Evolutionary conservation across 2,113 vertebrate genomes (phyloP), one percentile per base, ranked within the genome.

Genomic region (Romanogobio albipinnatus): DNA sequence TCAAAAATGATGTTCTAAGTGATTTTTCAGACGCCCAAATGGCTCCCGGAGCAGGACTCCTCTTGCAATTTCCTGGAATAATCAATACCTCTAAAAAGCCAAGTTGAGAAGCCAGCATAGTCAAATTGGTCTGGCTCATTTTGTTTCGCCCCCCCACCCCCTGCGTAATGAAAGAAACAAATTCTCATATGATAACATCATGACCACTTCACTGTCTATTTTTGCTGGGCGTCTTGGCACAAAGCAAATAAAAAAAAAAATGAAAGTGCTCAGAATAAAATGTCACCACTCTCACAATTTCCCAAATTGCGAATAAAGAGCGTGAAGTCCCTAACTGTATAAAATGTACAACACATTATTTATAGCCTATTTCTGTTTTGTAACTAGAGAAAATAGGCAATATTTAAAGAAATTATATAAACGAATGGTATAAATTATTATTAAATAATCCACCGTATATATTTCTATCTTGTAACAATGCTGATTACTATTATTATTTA

Each of bases 11-110:
- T 91, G 92, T 91, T 91, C 93, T 94, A 95, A 95, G 93, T 95
- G 95, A 95, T 96, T 94, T 93, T 91, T 95, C 93, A 95, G 94
- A 95, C 90, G 88, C 90, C 92, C 93, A 95, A 95, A 96, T 95
- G 94, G 94, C 94, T 95, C 95, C 94, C 93, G 76, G 92, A 94
- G 91, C 92, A 93, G 91, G 91, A 93, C 89, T 92, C 90, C 88
- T 87, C 88, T 91, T 89, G 91, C 92, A 93, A 94, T 96, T 96
- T 96, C 95, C 93, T 94, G 92, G 87, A 89, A 91, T 92, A 94
- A 96, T 96, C 94, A 93, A 96, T 96, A 94, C 47, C 88, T 90
- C 90, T 95, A 94, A 95, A 95, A 95, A 91, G 91, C 90, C 59
- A 82, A 81, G 87, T 89, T 90, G 87, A 88, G 86, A 87, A 86